Percentiles rank a stretch among this genome's conserved stretches.
These are phyloP conservation scores for Agrotis exclamationis DNA, from an alignment of 2,888 invertebrate species.

Conservation along the genomic window DNA sequence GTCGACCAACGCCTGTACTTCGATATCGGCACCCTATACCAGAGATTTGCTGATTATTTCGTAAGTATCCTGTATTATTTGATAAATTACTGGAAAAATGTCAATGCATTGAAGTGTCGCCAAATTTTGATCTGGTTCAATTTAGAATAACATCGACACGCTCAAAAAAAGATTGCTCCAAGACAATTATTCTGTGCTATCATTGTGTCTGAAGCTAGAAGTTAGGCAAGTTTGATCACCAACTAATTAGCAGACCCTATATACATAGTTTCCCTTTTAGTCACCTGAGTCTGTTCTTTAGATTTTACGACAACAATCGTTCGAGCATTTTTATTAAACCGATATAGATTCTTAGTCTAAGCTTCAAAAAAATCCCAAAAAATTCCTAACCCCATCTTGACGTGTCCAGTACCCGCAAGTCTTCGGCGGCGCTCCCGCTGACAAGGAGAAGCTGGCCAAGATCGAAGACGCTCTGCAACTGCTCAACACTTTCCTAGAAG, in stretches of 20 bases:
- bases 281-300: background rate
- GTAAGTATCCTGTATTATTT: constrained; percentile 86
- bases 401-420: constrained; percentile 91
- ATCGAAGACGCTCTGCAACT: constrained; percentile 93
- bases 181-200: background rate
- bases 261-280: background rate
- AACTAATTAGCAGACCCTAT: background rate
- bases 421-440: constrained; percentile 92
- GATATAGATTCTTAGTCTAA: no score
- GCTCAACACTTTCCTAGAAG: constrained; percentile 94
- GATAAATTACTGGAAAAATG: no score
- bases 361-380: no score
- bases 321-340: no score
- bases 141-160: no score
- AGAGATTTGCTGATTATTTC: constrained; percentile 93
- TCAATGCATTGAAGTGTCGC: no score
- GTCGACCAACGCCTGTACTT: constrained; percentile 96
- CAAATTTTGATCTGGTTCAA: no score
- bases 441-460: constrained; percentile 93
- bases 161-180: background rate
- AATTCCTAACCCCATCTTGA: background rate
- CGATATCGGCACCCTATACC: constrained; percentile 94
- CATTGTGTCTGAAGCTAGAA: background rate
- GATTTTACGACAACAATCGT: background rate
- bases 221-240: background rate